Evolutionary conservation across 1,140 invertebrate species (phyloP).

Genomic region (Bombus terrestris): DNA sequence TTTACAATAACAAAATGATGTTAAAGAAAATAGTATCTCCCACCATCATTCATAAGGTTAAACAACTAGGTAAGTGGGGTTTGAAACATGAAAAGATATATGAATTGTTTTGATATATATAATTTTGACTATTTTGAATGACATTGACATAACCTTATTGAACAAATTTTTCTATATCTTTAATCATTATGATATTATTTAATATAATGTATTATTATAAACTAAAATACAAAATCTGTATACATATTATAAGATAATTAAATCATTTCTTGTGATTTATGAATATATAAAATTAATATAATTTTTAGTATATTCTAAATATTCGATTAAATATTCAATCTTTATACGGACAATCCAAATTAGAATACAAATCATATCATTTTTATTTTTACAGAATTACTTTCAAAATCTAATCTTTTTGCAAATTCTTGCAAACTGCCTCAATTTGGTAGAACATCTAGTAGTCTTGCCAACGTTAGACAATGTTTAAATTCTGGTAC

Average conservation of each 20-base stretch:
- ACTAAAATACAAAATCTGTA: neutral
- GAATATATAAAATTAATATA: neutral
- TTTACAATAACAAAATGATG: constrained; percentile 55
- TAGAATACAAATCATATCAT: neutral
- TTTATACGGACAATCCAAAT: neutral
- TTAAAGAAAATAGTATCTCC: constrained; percentile 56
- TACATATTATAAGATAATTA: neutral
- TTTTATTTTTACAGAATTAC: constrained; percentile 43
- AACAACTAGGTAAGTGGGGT: constrained; percentile 52
- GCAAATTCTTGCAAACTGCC: constrained; percentile 23
- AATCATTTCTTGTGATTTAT: neutral
- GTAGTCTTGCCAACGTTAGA: constrained; percentile 39
- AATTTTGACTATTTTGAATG: constrained; percentile 45
- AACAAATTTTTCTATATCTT: neutral
- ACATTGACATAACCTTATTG: neutral
- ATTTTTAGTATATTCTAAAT: neutral
- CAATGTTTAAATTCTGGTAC: constrained; percentile 43
- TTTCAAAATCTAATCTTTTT: constrained; percentile 46
- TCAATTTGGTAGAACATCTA: constrained; percentile 39
- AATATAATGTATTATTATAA: neutral
- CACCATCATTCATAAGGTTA: constrained; percentile 51
- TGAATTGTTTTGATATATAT: constrained; percentile 36
- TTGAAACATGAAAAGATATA: neutral
- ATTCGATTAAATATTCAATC: too few relatives aligned
- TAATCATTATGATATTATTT: neutral